phyloP scores from a whole-genome alignment of 2,797 vertebrate species.

The Cephalopachus bancanus region DNA sequence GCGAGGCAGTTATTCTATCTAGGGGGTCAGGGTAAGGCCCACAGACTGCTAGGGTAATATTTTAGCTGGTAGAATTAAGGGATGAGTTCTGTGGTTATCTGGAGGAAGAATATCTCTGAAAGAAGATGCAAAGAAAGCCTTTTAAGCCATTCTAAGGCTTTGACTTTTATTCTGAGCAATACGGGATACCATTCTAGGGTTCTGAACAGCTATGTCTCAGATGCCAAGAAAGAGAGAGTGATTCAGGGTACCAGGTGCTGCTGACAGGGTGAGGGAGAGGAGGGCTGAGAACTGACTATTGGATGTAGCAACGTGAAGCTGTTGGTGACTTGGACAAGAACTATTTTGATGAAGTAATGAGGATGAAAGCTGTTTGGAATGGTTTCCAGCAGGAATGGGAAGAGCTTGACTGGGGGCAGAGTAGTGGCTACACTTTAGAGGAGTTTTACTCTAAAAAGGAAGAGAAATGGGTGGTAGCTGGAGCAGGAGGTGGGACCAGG shows the following conservation, averaged over 20 bases:
- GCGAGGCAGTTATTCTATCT: background rate
- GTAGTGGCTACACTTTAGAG: too few relatives aligned
- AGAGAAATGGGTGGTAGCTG: background rate
- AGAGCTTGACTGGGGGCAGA: background rate
- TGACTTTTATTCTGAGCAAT: background rate
- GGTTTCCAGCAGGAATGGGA: conserved; percentile 28
- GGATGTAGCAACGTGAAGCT: background rate
- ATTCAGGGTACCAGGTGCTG: background rate
- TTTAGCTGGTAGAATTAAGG: background rate
- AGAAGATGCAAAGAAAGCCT: background rate
- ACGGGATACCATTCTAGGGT: background rate
- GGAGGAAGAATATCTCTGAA: background rate
- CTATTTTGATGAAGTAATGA: background rate
- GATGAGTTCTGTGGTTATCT: background rate
- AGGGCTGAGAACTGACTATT: background rate
- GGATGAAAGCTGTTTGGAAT: background rate
- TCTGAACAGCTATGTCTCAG: background rate
- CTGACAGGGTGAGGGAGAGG: background rate
- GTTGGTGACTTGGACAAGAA: background rate
- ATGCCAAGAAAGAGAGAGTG: background rate
- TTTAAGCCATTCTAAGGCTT: background rate
- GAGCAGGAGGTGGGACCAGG: background rate
- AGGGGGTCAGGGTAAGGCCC: background rate
- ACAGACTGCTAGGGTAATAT: background rate
- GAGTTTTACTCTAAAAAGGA: conserved; percentile 59